A percentile compares a stretch with the other conserved stretches of the same genome.
phyloP scores from a whole-genome alignment of 1,140 invertebrate genomes.

The Lutraria rhynchaena region DNA sequence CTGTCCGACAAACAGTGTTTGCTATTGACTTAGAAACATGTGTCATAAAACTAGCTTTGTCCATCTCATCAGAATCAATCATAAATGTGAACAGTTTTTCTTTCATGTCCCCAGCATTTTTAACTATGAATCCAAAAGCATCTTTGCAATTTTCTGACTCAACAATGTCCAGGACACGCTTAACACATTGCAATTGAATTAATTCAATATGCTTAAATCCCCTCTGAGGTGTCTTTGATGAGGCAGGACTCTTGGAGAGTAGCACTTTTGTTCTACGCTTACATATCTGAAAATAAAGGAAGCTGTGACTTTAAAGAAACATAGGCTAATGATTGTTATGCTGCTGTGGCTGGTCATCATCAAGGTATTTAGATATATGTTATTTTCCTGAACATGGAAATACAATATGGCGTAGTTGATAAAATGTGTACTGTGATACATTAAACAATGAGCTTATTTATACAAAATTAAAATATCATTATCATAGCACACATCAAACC shows the following conservation, averaged over 20 bases:
- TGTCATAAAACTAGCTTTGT: conserved; percentile 90
- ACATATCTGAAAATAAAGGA: conserved; percentile 82
- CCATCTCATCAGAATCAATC: conserved; percentile 87
- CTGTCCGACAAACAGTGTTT: conserved; percentile 82
- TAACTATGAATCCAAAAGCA: conserved; percentile 89
- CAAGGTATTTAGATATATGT: no score
- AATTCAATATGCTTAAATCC: conserved; percentile 95
- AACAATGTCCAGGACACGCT: conserved; percentile 93
- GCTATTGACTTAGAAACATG: conserved; percentile 92
- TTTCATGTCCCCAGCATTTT: conserved; percentile 91
- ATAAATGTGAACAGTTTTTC: conserved; percentile 94
- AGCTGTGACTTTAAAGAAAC: no score
- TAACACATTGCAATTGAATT: conserved; percentile 93
- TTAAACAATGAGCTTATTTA: no score
- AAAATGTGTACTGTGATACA: no score
- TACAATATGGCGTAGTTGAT: not conserved
- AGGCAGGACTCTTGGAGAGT: conserved; percentile 79
- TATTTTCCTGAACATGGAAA: no score
- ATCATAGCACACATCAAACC: no score
- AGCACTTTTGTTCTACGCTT: conserved; percentile 88
- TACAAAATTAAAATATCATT: no score
- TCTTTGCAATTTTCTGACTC: conserved; percentile 89
- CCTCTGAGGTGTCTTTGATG: conserved; percentile 86
- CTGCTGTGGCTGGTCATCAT: no score
- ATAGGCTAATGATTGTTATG: no score